These are phyloP conservation scores for Ceratosolen fusciceps DNA, from an alignment of 1,140 invertebrate species.

Conservation along the genomic window DNA sequence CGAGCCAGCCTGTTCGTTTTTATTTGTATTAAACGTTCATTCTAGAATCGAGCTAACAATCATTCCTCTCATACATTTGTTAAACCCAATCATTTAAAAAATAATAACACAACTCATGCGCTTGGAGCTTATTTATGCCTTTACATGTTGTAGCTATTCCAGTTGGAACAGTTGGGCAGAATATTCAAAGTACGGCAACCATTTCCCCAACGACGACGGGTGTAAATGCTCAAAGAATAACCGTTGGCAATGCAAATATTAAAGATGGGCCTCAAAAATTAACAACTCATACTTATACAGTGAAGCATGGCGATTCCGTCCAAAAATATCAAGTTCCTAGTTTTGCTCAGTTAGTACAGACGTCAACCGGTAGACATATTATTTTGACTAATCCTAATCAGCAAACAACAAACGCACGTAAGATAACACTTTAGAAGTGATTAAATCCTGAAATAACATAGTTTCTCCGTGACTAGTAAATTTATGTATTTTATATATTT, in stretches of 20 bases:
- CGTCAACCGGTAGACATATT: constrained; percentile 78
- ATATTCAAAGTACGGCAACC: constrained; percentile 59
- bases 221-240: constrained; percentile 67
- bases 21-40: constrained; percentile 60
- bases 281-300: constrained; percentile 65
- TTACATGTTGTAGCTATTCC: constrained; percentile 68
- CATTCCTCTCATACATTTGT: background rate
- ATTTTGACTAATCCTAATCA: constrained; percentile 72
- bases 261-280: constrained; percentile 64
- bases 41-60: constrained; percentile 61
- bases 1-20: constrained; percentile 47
- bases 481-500: constrained; percentile 42
- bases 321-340: constrained; percentile 71
- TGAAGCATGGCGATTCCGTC: constrained; percentile 70
- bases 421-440: constrained; percentile 24
- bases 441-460: background rate
- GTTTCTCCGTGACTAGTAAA: constrained; percentile 22
- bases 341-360: constrained; percentile 79
- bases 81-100: too few species aligned
- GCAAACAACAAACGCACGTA: constrained; percentile 68
- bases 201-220: constrained; percentile 60
- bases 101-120: too few species aligned
- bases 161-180: constrained; percentile 68
- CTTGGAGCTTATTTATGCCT: background rate
- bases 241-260: constrained; percentile 64